phyloP scores from a whole-genome alignment of 2,113 vertebrate species.

The Macrotis lagotis region DNA sequence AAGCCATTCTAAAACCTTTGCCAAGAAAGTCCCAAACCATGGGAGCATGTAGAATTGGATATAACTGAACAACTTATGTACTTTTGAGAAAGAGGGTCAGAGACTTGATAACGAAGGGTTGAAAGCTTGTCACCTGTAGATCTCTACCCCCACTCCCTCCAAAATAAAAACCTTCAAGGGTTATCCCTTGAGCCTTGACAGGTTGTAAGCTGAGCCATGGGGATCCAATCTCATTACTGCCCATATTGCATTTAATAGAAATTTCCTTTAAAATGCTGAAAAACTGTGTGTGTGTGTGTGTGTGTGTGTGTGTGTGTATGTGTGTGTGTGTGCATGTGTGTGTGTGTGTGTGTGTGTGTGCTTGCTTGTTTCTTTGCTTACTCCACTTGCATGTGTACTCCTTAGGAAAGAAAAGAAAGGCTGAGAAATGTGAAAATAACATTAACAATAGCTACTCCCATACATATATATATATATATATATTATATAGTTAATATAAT shows the following conservation, averaged over 20 bases:
- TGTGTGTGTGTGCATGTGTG: too few relatives aligned
- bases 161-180: background rate
- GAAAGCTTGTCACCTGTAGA: background rate
- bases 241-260: background rate
- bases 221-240: background rate
- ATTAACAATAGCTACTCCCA: background rate
- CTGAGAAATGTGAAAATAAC: background rate
- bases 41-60: background rate
- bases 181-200: background rate
- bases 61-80: too few relatives aligned
- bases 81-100: background rate
- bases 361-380: too few relatives aligned
- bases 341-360: too few relatives aligned
- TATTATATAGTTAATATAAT: too few relatives aligned
- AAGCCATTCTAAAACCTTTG: background rate
- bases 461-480: too few relatives aligned
- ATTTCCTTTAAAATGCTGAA: background rate
- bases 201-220: background rate
- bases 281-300: background rate
- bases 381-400: background rate
- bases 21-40: background rate
- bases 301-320: too few relatives aligned
- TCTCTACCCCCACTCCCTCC: fast-evolving
- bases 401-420: background rate
- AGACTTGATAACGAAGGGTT: background rate